Evolutionary conservation across 2,113 vertebrate species (phyloP).

Genomic region (Sander vitreus): DNA sequence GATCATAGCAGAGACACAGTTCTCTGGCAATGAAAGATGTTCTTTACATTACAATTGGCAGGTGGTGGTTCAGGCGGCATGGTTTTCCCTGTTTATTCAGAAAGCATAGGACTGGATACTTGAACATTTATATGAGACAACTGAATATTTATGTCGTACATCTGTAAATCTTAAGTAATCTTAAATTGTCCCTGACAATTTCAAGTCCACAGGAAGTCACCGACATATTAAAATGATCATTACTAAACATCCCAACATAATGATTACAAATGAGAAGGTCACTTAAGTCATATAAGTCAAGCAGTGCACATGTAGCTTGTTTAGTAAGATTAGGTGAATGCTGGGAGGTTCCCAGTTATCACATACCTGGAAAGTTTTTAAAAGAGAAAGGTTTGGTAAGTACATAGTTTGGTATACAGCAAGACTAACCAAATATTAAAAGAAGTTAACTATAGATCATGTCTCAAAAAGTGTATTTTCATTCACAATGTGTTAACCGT

Average conservation of each 20-base stretch:
- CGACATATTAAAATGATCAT: slow-evolving; percentile 26
- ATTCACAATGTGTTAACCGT: neutral
- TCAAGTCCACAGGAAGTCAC: slow-evolving; percentile 22
- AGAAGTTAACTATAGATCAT: neutral
- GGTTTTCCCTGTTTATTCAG: slow-evolving; percentile 54
- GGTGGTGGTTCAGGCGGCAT: slow-evolving; percentile 43
- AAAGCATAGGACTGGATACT: slow-evolving; percentile 30
- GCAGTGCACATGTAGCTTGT: slow-evolving; percentile 7
- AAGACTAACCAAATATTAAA: slow-evolving; percentile 14
- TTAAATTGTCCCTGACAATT: slow-evolving; percentile 20
- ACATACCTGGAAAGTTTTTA: neutral
- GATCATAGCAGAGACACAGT: slow-evolving; percentile 65
- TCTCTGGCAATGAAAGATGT: slow-evolving; percentile 43
- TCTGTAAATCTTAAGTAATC: slow-evolving; percentile 30
- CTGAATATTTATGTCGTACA: slow-evolving; percentile 23
- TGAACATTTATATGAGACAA: slow-evolving; percentile 37
- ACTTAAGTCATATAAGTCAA: slow-evolving; percentile 12
- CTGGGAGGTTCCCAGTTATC: neutral
- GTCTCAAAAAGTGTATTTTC: slow-evolving; percentile 23
- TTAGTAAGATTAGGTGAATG: neutral
- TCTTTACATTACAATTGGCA: slow-evolving; percentile 68
- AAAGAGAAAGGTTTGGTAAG: neutral
- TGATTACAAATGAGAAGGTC: slow-evolving; percentile 33
- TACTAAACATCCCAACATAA: slow-evolving; percentile 21
- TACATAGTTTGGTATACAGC: neutral